A percentile compares a stretch with the other conserved stretches of the same genome.
phyloP scores from a whole-genome alignment of 1,140 invertebrate genomes.

The Proales similis region DNA sequence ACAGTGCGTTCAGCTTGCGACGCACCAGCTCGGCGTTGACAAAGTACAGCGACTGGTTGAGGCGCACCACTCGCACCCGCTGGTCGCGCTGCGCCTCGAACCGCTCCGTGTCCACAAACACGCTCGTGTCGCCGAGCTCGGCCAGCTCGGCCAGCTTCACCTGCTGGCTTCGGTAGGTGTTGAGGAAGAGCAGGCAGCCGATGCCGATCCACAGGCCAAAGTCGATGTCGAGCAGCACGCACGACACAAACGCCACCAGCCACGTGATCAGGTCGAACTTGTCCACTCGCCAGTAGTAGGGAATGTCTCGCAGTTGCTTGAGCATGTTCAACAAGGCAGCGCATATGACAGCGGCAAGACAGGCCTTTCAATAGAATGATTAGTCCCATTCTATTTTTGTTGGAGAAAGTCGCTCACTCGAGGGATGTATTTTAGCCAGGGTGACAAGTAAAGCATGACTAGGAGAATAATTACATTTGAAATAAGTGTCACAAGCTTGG shows the following conservation, averaged over 20 bases:
- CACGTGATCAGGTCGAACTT: constrained; percentile 60
- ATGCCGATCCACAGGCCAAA: constrained; percentile 67
- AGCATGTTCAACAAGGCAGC: neutral
- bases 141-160: constrained; percentile 38
- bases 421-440: neutral
- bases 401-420: constrained; percentile 41
- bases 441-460: constrained; percentile 7
- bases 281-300: neutral
- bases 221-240: constrained; percentile 75
- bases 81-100: constrained; percentile 1
- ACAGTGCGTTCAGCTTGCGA: neutral
- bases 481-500: constrained; percentile 41
- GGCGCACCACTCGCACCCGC: constrained; percentile 1
- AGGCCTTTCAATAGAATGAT: constrained; percentile 40
- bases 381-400: too few relatives aligned
- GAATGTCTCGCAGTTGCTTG: neutral
- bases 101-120: neutral
- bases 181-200: too few relatives aligned
- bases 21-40: constrained; percentile 1
- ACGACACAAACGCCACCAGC: constrained; percentile 69
- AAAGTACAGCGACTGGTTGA: constrained; percentile 22
- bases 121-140: constrained; percentile 11
- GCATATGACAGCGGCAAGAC: neutral
- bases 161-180: too few relatives aligned
- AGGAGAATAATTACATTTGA: constrained; percentile 29